These are phyloP conservation scores for Pilophorus perplexus DNA, from an alignment of 2,888 invertebrate species.

Conservation along the genomic window DNA sequence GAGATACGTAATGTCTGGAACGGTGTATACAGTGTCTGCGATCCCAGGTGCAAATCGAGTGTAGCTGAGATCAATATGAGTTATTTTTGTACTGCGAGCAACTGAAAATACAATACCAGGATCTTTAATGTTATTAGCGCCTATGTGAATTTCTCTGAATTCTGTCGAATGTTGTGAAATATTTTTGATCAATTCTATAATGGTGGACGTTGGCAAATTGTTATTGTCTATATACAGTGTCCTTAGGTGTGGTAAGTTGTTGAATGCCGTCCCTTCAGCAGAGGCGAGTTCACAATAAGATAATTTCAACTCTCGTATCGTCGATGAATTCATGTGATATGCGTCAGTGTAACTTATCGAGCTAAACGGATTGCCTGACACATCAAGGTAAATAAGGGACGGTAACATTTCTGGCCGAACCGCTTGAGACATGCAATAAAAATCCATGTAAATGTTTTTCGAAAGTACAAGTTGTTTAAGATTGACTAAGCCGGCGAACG, in stretches of 20 bases:
- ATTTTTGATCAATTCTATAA: constrained; percentile 54
- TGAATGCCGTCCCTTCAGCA: constrained; percentile 57
- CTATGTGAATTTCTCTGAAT: constrained; percentile 58
- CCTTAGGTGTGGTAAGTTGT: constrained; percentile 55
- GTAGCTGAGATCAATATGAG: constrained; percentile 55
- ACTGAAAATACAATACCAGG: no score
- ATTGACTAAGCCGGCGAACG: constrained; percentile 57
- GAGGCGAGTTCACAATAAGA: constrained; percentile 58
- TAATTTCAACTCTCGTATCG: constrained; percentile 55
- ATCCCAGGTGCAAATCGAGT: no score
- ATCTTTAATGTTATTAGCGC: constrained; percentile 55
- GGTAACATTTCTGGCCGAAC: constrained; percentile 56
- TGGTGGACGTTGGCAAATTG: constrained; percentile 54
- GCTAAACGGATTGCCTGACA: constrained; percentile 59
- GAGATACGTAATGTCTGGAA: constrained; percentile 58
- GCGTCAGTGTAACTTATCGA: constrained; percentile 56
- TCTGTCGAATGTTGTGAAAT: constrained; percentile 53
- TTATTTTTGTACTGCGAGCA: constrained; percentile 56
- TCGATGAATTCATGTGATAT: constrained; percentile 54
- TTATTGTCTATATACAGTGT: constrained; percentile 59
- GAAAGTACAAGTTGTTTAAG: constrained; percentile 57
- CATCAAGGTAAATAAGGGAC: constrained; percentile 54
- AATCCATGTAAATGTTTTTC: constrained; percentile 58
- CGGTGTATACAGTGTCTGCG: no score
- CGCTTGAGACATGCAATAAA: constrained; percentile 55